Conservation (phyloP, 2,888 invertebrate genomes). For the Polymixis lichenea region DNA sequence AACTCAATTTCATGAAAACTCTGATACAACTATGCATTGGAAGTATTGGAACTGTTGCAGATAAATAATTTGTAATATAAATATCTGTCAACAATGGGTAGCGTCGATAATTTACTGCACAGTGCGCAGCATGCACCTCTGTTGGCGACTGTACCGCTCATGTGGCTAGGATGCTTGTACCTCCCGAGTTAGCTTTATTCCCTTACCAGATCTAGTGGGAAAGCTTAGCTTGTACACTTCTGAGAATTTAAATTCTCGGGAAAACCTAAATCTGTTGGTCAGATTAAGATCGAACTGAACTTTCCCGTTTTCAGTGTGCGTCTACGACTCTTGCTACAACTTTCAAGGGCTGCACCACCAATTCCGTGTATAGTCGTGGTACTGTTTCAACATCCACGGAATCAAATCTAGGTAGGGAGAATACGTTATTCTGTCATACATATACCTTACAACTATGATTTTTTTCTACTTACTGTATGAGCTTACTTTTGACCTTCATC, state of each 20-base stretch:
- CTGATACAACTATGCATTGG: constrained; percentile 1
- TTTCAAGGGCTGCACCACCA: not conserved
- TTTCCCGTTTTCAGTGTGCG: not conserved
- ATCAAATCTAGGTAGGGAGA: not conserved
- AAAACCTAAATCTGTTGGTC: not conserved
- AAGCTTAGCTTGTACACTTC: not conserved
- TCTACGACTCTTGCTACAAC: too few species aligned
- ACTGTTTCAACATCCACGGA: not conserved
- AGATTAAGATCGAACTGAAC: not conserved
- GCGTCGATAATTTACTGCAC: constrained; percentile 31
- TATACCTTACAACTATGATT: not conserved
- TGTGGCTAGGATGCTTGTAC: not conserved
- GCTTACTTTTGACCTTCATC: not conserved
- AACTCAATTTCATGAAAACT: not conserved
- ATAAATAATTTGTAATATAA: constrained; percentile 45
- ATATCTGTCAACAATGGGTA: constrained; percentile 42
- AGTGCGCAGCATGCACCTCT: not conserved
- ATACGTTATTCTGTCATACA: not conserved
- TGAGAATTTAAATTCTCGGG: not conserved
- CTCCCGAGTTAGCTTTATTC: constrained; percentile 1
- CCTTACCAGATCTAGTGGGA: not conserved
- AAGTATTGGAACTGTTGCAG: not conserved
- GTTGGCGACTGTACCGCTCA: constrained; percentile 21
- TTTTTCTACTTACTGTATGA: not conserved
- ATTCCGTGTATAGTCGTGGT: too few species aligned